Evolutionary conservation across 1,140 invertebrate species (phyloP), one percentile per base, ranked within the genome.

Genomic region (Diuraphis noxia): DNA sequence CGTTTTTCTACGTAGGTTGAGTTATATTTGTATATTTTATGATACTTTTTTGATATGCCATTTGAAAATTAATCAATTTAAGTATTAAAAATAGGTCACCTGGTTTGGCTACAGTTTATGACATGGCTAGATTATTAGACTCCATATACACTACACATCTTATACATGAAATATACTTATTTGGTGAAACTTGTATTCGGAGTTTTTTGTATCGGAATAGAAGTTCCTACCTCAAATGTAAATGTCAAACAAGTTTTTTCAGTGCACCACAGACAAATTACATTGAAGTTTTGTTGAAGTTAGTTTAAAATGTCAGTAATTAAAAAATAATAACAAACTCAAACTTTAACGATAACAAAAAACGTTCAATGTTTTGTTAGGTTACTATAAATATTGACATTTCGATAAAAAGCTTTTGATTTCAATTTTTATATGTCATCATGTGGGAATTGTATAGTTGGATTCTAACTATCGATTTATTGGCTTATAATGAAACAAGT

Each of bases 1-100:
- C 23, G 13, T 30, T 13, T 41, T 30, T 41, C 13, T 30, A 41
- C 8, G 10, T 23, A 30, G 5, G 13, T 17, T 41, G 25, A 41
- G 38, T 13, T 41, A 82, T 40, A 36, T 77, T 77, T 77, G 5
- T 19, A 77, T 77, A 36, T 40, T 81, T 81, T 40, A 0, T 2
- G 4, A 17, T 38, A 34, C 2, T n/a, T 85, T 85, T 85, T 85
- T 43, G 17, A 34, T 85, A 43, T 85, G 30, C 46, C 40, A 49
- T 36, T 86, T 36, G 30, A 36, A 86, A 86, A 36, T 34, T 49
- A 86, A 86, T 86, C 84, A 36, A 86, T 36, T 4, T 86, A 86
- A 86, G 43, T 86, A 46, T 19, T 86, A 10, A 13, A 46, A 49
- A 36, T 23, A 36, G n/a, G n/a, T 86, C 17, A 49, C 6, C 41